A percentile compares a stretch with the other conserved stretches of the same genome.
These are phyloP conservation scores for Zoroaster sp. DNA, from an alignment of 53 echinoderm and acorn worm species.

Conservation along the genomic window DNA sequence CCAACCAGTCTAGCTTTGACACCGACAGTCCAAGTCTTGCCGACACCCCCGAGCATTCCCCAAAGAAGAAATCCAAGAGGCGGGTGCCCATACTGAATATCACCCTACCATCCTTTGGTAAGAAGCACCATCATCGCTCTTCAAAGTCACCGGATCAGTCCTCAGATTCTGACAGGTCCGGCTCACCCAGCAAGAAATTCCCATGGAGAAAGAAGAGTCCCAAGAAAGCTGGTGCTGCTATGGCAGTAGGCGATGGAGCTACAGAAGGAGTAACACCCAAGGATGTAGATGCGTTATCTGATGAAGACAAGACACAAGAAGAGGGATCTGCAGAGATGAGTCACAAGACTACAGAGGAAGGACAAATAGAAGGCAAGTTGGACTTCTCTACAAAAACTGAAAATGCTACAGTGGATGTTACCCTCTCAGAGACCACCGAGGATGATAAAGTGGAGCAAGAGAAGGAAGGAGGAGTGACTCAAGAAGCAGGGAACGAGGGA, in stretches of 20 bases:
- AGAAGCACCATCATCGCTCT: conserved; percentile 29
- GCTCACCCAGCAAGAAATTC: conserved; percentile 62
- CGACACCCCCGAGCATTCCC: conserved; percentile 28
- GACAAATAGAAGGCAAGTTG: not conserved
- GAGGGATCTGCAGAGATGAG: not conserved
- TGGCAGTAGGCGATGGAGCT: not conserved
- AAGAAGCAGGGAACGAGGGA: not conserved
- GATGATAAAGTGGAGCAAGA: not conserved
- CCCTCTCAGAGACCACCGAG: not conserved
- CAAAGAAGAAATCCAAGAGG: conserved; percentile 60
- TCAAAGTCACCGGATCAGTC: conserved; percentile 63
- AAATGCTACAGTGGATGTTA: not conserved
- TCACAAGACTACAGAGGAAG: not conserved
- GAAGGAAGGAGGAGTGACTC: not conserved
- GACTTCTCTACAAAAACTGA: not conserved
- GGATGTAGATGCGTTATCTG: not conserved
- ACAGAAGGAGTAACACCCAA: not conserved
- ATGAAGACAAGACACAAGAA: not conserved
- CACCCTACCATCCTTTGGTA: conserved; percentile 65
- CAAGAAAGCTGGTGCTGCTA: not conserved
- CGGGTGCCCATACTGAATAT: conserved; percentile 50
- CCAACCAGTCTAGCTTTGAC: conserved; percentile 43
- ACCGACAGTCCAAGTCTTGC: conserved; percentile 22
- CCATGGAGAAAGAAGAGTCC: conserved; percentile 67
- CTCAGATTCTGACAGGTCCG: conserved; percentile 62